Percentiles rank a stretch among this genome's conserved stretches.
phyloP scores from a whole-genome alignment of 2,797 vertebrate species.

The Catostomus latipinnis region DNA sequence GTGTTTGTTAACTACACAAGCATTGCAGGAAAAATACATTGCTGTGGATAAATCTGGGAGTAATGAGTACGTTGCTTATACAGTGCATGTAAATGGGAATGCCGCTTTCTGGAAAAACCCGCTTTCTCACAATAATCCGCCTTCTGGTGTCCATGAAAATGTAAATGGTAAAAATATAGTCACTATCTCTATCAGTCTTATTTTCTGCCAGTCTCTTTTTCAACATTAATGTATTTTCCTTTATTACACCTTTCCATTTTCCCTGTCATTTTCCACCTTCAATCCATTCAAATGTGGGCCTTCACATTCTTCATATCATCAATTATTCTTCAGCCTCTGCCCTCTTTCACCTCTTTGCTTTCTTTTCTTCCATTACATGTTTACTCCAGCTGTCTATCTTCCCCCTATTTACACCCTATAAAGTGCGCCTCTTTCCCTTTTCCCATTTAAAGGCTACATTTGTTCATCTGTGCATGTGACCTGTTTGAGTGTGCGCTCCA shows the following conservation, averaged over 20 bases:
- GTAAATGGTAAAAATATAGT: too few relatives aligned
- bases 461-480: constrained; percentile 68
- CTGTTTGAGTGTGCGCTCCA: constrained; percentile 98
- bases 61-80: too few relatives aligned
- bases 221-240: constrained; percentile 21
- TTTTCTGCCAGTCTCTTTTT: constrained; percentile 16
- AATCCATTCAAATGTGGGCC: background rate
- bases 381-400: constrained; percentile 13
- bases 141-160: too few relatives aligned
- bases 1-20: too few relatives aligned
- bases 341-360: constrained; percentile 1
- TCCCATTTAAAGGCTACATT: background rate
- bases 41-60: too few relatives aligned
- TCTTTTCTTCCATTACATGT: background rate
- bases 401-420: background rate
- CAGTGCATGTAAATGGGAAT: too few relatives aligned
- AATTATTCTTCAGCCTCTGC: background rate
- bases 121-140: too few relatives aligned
- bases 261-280: constrained; percentile 11
- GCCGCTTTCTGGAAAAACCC: too few relatives aligned
- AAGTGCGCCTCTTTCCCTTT: background rate
- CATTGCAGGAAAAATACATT: too few relatives aligned
- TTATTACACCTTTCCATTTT: constrained; percentile 17
- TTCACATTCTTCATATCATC: constrained; percentile 19
- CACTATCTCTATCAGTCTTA: background rate